Evolutionary conservation across 2,797 vertebrate species (phyloP), one percentile per base, ranked within the genome.

Genomic region (Pangasius djambal): DNA sequence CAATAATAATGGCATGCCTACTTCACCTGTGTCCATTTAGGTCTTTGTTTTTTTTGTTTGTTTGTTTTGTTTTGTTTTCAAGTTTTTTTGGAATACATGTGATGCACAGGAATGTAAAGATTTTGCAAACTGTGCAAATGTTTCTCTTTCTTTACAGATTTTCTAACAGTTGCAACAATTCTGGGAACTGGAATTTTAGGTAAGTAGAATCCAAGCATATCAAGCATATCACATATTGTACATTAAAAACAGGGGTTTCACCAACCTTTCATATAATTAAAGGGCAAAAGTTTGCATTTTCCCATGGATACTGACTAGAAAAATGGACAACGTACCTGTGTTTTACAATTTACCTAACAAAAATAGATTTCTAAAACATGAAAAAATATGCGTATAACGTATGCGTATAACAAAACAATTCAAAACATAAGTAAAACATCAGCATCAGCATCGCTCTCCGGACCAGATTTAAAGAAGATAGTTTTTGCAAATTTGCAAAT

Each of bases 101-200:
- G 8, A 25, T 59, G 12, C 15, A 34, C 20, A 77, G 18, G 18
- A 28, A 61, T 37, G 25, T 50, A 6, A 37, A 40, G 13, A 67
- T 67, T 67, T 77, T 75, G 18, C 7, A 6, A 72, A 55, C 4
- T 31, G 4, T 83, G 37, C 70, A 13, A 34, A 57, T 59, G 25
- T 57, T 37, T 83, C 79, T 89, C 16, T 93, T 16, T 93, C 77
- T 92, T 72, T 20, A 57, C 91, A 96, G 95, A 96, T 94, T 96
- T 95, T 90, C 86, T 96, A 89, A 95, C 94, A 61, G 12, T 82
- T 37, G 94, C 95, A 88, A 94, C 95, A 37, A 96, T 96, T 89
- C 90, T 96, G 85, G 95, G 95, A 88, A 96, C 95, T 22, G 95
- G 95, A 91, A 95, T 95, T 87, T 92, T 96, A 81, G 95, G 95